Conservation (phyloP, 92 coral and sea anemone species). For the Isaurus tuberculatus region DNA sequence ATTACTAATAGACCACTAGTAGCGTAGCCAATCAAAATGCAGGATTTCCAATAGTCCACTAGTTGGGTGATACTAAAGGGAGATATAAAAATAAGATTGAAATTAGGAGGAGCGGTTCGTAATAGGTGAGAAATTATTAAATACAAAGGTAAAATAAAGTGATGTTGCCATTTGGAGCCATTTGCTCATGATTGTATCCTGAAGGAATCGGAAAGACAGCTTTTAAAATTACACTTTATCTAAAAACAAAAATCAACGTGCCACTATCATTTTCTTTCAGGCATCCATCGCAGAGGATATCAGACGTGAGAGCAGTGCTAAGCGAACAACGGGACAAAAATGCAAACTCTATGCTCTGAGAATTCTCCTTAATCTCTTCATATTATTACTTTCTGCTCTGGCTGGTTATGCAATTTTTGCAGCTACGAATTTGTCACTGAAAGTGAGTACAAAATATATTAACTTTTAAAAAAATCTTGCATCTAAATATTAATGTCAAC, state of each 20-base stretch:
- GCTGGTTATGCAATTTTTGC: slow-evolving; percentile 75
- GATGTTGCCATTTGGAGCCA: too few relatives aligned
- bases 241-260: neutral
- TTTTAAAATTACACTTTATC: too few relatives aligned
- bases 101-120: too few relatives aligned
- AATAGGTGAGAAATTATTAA: too few relatives aligned
- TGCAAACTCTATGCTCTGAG: slow-evolving; percentile 68
- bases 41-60: too few relatives aligned
- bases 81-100: too few relatives aligned
- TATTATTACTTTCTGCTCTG: slow-evolving; percentile 61
- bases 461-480: neutral
- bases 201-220: too few relatives aligned
- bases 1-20: too few relatives aligned
- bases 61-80: too few relatives aligned
- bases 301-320: slow-evolving; percentile 70
- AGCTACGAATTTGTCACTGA: slow-evolving; percentile 73
- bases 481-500: neutral
- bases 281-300: slow-evolving; percentile 81
- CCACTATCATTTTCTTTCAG: slow-evolving; percentile 38
- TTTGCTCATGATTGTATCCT: too few relatives aligned
- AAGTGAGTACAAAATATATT: slow-evolving; percentile 36
- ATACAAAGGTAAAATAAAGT: too few relatives aligned
- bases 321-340: slow-evolving; percentile 62
- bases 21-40: too few relatives aligned
- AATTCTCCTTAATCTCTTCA: slow-evolving; percentile 64